Conservation (phyloP, 2,113 vertebrate species). For the Sturnus vulgaris region DNA sequence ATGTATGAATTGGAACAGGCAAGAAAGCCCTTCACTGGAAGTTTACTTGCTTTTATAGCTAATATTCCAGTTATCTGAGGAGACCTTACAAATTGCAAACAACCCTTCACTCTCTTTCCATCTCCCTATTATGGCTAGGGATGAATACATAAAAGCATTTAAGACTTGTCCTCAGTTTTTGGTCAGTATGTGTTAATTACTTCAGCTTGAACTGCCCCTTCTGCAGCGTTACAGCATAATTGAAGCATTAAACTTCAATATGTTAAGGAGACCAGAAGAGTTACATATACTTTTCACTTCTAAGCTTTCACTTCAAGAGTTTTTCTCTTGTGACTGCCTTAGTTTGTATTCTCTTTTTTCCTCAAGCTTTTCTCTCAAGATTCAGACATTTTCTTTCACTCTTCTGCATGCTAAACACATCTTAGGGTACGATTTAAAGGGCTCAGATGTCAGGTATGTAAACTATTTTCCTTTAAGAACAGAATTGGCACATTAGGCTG, state of each 20-base stretch:
- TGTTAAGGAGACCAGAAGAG: not conserved
- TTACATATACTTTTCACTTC: not conserved
- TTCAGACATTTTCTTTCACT: not conserved
- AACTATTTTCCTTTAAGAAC: not conserved
- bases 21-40: not conserved
- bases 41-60: not conserved
- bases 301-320: not conserved
- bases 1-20: not conserved
- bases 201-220: not conserved
- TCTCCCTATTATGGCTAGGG: not conserved
- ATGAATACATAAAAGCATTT: not conserved
- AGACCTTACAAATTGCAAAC: not conserved
- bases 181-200: not conserved
- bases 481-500: not conserved
- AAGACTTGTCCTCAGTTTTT: not conserved
- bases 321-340: not conserved
- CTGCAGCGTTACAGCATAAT: not conserved
- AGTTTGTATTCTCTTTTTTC: constrained; percentile 7
- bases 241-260: not conserved
- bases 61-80: not conserved
- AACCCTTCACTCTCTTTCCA: not conserved
- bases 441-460: constrained; percentile 5
- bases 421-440: not conserved
- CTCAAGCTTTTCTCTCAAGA: constrained; percentile 1
- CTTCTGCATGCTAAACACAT: not conserved